phyloP scores from a whole-genome alignment of 2,888 invertebrate species.

The Perithous albicinctus region DNA sequence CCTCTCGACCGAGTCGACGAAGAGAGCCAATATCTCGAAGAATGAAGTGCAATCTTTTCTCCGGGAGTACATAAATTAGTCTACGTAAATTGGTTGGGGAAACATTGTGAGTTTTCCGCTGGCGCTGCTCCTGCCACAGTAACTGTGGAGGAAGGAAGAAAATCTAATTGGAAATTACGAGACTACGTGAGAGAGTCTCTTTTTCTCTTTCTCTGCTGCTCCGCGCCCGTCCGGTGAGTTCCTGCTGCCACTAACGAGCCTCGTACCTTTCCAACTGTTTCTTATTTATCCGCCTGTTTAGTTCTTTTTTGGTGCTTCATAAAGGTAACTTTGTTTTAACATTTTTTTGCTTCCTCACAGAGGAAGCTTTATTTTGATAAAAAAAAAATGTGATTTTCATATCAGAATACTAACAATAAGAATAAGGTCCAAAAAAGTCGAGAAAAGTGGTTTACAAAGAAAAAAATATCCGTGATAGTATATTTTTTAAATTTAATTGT shows the following conservation, averaged over 20 bases:
- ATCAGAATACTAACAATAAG: too few relatives aligned
- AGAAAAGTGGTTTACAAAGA: too few relatives aligned
- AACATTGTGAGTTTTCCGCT: slow-evolving; percentile 65
- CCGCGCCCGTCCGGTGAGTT: background rate
- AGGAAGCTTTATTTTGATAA: too few relatives aligned
- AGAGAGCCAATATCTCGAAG: slow-evolving; percentile 56
- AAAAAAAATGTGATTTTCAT: too few relatives aligned
- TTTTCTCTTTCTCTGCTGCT: slow-evolving; percentile 31
- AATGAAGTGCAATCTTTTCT: slow-evolving; percentile 62
- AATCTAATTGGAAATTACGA: slow-evolving; percentile 68
- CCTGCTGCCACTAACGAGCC: slow-evolving; percentile 56
- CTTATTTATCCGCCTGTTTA: background rate
- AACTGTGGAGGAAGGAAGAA: slow-evolving; percentile 48
- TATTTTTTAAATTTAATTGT: too few relatives aligned
- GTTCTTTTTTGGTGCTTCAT: slow-evolving; percentile 6
- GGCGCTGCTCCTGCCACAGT: slow-evolving; percentile 19
- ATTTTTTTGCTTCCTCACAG: too few relatives aligned
- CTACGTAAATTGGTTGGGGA: slow-evolving; percentile 60
- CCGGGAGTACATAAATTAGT: slow-evolving; percentile 64
- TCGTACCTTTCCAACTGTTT: slow-evolving; percentile 38
- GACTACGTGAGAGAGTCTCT: slow-evolving; percentile 56
- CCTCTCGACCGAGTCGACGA: slow-evolving; percentile 5
- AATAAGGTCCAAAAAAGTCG: too few relatives aligned
- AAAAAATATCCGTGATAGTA: too few relatives aligned
- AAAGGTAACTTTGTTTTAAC: background rate